phyloP scores from a whole-genome alignment of 2,888 invertebrate genomes.

The Drosophila differens region DNA sequence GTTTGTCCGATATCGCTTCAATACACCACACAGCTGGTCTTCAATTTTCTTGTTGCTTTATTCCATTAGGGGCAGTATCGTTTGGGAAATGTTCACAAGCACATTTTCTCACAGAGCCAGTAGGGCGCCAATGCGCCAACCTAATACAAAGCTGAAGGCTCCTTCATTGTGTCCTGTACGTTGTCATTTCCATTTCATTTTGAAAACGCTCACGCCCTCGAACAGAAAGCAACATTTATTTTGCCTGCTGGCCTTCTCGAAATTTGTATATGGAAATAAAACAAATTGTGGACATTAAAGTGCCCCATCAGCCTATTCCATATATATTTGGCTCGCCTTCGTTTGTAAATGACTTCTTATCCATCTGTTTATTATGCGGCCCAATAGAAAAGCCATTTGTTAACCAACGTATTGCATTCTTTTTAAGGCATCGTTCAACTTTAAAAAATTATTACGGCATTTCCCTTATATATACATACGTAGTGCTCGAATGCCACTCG shows the following conservation, averaged over 20 bases:
- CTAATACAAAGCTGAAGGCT: conserved; percentile 34
- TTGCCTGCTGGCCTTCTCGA: conserved; percentile 39
- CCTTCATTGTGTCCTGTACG: conserved; percentile 48
- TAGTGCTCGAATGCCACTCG: conserved; percentile 13
- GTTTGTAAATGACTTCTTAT: conserved; percentile 71
- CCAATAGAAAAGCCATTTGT: conserved; percentile 67
- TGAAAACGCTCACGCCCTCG: conserved; percentile 57
- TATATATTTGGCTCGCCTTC: conserved; percentile 19
- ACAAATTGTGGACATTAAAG: conserved; percentile 73
- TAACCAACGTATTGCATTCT: conserved; percentile 29
- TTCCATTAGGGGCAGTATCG: conserved; percentile 57
- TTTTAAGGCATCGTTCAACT: conserved; percentile 12
- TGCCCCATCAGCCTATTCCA: conserved; percentile 5
- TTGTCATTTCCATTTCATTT: conserved; percentile 69
- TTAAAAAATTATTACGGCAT: conserved; percentile 28
- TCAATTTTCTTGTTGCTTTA: conserved; percentile 10
- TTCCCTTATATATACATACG: not conserved
- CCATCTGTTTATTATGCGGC: conserved; percentile 63
- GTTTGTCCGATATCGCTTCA: not conserved
- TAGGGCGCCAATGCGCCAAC: conserved; percentile 6
- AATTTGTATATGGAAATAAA: conserved; percentile 59
- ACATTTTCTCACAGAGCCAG: conserved; percentile 52
- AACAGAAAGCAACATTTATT: conserved; percentile 68
- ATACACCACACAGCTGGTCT: conserved; percentile 4
- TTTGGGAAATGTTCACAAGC: conserved; percentile 49